Conservation (phyloP, 2,888 invertebrate genomes). For the Horisme vitalbata region DNA sequence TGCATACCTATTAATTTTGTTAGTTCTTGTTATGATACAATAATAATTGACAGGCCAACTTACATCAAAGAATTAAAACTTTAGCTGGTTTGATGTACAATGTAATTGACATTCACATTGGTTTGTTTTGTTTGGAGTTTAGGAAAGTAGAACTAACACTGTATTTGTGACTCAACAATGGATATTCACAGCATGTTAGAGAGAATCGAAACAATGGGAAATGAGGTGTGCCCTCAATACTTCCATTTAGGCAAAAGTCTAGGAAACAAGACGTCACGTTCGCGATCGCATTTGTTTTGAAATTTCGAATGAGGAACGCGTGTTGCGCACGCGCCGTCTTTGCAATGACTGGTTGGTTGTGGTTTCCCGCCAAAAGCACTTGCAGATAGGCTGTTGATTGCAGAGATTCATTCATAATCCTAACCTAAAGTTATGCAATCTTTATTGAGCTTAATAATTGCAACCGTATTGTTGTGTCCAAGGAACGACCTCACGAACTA, state of each 20-base stretch:
- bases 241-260: conserved; percentile 71
- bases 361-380: conserved; percentile 76
- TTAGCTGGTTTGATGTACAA: conserved; percentile 30
- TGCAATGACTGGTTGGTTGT: conserved; percentile 62
- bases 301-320: conserved; percentile 64
- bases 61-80: conserved; percentile 30
- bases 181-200: conserved; percentile 75
- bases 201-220: conserved; percentile 67
- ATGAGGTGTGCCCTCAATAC: conserved; percentile 77
- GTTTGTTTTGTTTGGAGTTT: conserved; percentile 60
- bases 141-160: conserved; percentile 79
- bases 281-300: conserved; percentile 69
- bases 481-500: conserved; percentile 45
- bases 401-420: conserved; percentile 67
- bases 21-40: conserved; percentile 9
- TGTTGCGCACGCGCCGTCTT: conserved; percentile 76
- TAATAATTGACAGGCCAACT: conserved; percentile 22
- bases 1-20: background rate
- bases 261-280: conserved; percentile 74
- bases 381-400: conserved; percentile 58
- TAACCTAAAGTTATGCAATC: conserved; percentile 61
- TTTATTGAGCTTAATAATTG: conserved; percentile 47
- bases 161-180: conserved; percentile 70
- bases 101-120: conserved; percentile 48
- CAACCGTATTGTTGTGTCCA: conserved; percentile 43